Evolutionary conservation across 2,113 vertebrate species (phyloP).

Genomic region (Lanius ludovicianus): DNA sequence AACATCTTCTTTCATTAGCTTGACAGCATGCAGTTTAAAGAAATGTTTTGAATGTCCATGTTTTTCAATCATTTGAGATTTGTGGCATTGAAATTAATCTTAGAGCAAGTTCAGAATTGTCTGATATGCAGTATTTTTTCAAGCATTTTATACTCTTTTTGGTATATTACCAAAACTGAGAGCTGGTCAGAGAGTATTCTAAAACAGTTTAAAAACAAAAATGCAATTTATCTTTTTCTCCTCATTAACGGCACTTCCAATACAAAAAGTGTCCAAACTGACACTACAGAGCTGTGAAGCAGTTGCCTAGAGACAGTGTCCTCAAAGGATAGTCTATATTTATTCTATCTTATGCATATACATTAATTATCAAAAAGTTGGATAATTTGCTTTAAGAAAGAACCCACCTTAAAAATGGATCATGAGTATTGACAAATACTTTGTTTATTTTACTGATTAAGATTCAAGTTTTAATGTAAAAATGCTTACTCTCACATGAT

Average conservation of each 20-base stretch:
- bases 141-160: slow-evolving; percentile 32
- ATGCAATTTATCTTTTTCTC: slow-evolving; percentile 50
- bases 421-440: slow-evolving; percentile 67
- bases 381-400: slow-evolving; percentile 72
- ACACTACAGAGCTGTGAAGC: slow-evolving; percentile 60
- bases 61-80: slow-evolving; percentile 19
- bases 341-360: slow-evolving; percentile 56
- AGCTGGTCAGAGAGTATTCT: slow-evolving; percentile 29
- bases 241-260: slow-evolving; percentile 66
- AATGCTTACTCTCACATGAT: slow-evolving; percentile 64
- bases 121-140: slow-evolving; percentile 42
- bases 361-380: slow-evolving; percentile 73
- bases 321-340: slow-evolving; percentile 56
- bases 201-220: slow-evolving; percentile 69
- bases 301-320: slow-evolving; percentile 53
- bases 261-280: slow-evolving; percentile 72
- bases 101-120: not conserved
- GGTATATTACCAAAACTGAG: not conserved
- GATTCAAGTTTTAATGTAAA: slow-evolving; percentile 73
- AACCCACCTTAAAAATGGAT: slow-evolving; percentile 72
- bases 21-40: slow-evolving; percentile 55
- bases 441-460: slow-evolving; percentile 63
- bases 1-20: not conserved
- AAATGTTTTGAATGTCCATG: not conserved
- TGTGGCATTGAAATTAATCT: slow-evolving; percentile 25